A percentile compares a stretch with the other conserved stretches of the same genome.
phyloP scores from a whole-genome alignment of 2,888 invertebrate species.

The Cryptocephalus primarius region DNA sequence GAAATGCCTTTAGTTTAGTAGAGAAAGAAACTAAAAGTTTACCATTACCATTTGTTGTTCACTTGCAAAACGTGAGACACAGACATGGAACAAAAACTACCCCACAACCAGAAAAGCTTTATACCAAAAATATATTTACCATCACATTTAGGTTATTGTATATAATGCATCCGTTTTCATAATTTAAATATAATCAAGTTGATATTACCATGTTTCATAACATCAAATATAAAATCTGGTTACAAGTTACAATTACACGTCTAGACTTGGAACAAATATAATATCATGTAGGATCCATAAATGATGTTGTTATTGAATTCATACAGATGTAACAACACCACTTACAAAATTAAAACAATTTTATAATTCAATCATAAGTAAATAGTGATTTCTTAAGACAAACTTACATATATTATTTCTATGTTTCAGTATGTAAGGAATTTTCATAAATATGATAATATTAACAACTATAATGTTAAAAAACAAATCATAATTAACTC shows the following conservation, averaged over 20 bases:
- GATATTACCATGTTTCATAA: slow-evolving; percentile 19
- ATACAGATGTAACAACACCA: no score
- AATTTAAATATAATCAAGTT: slow-evolving; percentile 17
- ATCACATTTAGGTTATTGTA: slow-evolving; percentile 26
- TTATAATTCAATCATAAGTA: no score
- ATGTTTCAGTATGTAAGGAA: no score
- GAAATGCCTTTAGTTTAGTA: slow-evolving; percentile 11
- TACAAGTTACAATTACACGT: slow-evolving; percentile 11
- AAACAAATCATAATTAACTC: no score
- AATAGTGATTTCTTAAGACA: no score
- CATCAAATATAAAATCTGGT: slow-evolving; percentile 25
- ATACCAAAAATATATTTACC: slow-evolving; percentile 34
- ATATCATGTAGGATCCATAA: no score
- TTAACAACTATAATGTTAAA: no score
- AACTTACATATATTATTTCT: no score
- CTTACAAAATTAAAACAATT: no score
- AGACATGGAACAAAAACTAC: slow-evolving; percentile 7
- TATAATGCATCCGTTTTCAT: neutral
- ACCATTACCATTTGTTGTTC: slow-evolving; percentile 8
- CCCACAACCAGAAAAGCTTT: slow-evolving; percentile 16
- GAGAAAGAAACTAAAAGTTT: slow-evolving; percentile 2
- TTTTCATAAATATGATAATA: no score
- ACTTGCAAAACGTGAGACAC: no score
- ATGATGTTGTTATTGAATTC: no score
- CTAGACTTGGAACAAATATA: slow-evolving; percentile 1